Conservation (phyloP, 2,113 vertebrate species). For the Corythornis vintsioides region DNA sequence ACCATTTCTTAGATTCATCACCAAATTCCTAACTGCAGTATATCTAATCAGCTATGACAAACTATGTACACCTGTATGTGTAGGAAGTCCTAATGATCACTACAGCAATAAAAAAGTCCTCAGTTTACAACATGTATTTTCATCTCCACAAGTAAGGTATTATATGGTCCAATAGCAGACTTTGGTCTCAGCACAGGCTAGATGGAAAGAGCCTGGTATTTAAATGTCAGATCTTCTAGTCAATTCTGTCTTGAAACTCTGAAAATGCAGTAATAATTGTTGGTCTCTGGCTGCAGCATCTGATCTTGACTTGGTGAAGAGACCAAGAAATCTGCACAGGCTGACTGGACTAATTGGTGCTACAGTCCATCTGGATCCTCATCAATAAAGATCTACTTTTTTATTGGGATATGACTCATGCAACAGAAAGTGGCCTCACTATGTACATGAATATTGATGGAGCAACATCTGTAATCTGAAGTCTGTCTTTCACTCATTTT, state of each 20-base stretch:
- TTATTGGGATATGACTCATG: neutral
- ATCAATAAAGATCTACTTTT: neutral
- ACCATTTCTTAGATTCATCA: neutral
- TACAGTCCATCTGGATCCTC: neutral
- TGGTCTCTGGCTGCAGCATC: neutral
- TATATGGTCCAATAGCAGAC: neutral
- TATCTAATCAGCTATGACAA: neutral
- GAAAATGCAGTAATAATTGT: neutral
- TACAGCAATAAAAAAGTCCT: neutral
- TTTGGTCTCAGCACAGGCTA: neutral
- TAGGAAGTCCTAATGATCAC: neutral
- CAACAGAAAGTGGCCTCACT: neutral
- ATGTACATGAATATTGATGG: accelerated
- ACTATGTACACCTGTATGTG: accelerated
- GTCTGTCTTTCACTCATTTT: neutral
- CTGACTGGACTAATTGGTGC: neutral
- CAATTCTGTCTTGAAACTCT: neutral
- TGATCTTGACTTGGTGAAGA: neutral
- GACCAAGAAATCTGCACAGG: neutral
- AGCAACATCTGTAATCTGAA: neutral
- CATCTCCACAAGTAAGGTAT: neutral
- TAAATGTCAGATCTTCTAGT: neutral
- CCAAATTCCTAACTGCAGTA: neutral
- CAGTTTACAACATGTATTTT: neutral
- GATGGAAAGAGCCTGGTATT: neutral